These are phyloP conservation scores for Guaruba guarouba DNA, from an alignment of 2,113 vertebrate species.

Conservation along the genomic window DNA sequence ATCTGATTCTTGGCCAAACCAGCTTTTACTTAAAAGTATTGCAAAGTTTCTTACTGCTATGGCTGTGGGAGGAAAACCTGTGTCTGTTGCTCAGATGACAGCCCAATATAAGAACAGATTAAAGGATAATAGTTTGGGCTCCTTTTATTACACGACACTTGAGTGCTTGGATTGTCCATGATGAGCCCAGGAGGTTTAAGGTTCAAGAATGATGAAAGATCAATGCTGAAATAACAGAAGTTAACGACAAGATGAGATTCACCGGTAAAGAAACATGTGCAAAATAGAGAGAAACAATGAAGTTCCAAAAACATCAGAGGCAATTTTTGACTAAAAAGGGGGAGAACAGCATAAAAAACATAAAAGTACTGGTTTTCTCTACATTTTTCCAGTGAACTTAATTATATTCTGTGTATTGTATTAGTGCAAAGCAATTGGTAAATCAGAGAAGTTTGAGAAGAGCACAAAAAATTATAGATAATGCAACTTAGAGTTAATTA, in stretches of 20 bases:
- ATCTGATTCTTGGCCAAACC: slow-evolving; percentile 9
- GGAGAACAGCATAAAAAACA: not conserved
- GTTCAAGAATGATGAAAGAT: not conserved
- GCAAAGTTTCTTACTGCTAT: not conserved
- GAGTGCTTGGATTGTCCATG: not conserved
- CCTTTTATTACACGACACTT: not conserved
- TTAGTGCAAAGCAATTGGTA: not conserved
- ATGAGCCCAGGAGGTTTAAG: not conserved
- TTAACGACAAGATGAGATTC: not conserved
- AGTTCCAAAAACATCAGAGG: not conserved
- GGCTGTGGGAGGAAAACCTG: not conserved
- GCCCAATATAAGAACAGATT: not conserved
- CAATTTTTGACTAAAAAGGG: not conserved
- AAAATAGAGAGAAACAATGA: not conserved
- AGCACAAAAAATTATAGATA: not conserved
- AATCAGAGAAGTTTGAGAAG: not conserved
- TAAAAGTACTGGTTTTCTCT: not conserved
- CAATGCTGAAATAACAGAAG: not conserved
- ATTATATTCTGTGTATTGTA: not conserved
- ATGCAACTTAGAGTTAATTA: not conserved
- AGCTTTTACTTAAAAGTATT: slow-evolving; percentile 20
- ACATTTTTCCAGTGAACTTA: not conserved
- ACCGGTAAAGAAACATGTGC: not conserved
- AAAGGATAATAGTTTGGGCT: not conserved
- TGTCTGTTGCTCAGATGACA: not conserved